A percentile compares a stretch with the other conserved stretches of the same genome.
Evolutionary conservation across 2,113 vertebrate genomes (phyloP).

Genomic region (Spilogale gracilis): DNA sequence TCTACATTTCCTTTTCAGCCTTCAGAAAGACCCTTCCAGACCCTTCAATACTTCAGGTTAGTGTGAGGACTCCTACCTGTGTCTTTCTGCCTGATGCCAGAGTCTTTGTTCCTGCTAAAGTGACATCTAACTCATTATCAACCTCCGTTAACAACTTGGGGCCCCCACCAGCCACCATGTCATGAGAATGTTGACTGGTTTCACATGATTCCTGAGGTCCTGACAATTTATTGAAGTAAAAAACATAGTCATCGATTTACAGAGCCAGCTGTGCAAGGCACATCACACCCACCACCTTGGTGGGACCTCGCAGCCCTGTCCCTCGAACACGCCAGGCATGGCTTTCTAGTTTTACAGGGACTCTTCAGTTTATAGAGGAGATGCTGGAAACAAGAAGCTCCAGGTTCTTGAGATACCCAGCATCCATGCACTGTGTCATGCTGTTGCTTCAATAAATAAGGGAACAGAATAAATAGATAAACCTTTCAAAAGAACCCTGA

Average conservation of each 20-base stretch:
- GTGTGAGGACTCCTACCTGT: not conserved
- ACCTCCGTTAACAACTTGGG: not conserved
- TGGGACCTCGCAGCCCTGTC: no score
- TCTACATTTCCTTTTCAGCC: not conserved
- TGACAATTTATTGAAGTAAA: slow-evolving; percentile 54
- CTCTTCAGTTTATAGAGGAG: not conserved
- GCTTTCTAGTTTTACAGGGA: not conserved
- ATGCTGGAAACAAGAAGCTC: not conserved
- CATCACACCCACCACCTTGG: not conserved
- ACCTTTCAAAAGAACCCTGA: not conserved
- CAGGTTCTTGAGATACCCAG: not conserved
- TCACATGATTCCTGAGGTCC: not conserved
- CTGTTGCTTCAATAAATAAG: slow-evolving; percentile 73
- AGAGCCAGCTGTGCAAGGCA: not conserved
- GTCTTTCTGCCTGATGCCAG: not conserved
- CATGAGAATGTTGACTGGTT: not conserved
- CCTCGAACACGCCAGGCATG: not conserved
- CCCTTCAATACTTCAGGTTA: not conserved
- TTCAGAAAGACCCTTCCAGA: slow-evolving; percentile 9
- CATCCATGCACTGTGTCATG: not conserved
- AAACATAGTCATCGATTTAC: not conserved
- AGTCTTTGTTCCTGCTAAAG: not conserved
- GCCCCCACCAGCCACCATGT: not conserved
- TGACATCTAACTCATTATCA: not conserved
- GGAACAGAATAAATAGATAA: slow-evolving; percentile 68